Evolutionary conservation across 2,113 vertebrate species (phyloP).

Genomic region (Ailurus styani): DNA sequence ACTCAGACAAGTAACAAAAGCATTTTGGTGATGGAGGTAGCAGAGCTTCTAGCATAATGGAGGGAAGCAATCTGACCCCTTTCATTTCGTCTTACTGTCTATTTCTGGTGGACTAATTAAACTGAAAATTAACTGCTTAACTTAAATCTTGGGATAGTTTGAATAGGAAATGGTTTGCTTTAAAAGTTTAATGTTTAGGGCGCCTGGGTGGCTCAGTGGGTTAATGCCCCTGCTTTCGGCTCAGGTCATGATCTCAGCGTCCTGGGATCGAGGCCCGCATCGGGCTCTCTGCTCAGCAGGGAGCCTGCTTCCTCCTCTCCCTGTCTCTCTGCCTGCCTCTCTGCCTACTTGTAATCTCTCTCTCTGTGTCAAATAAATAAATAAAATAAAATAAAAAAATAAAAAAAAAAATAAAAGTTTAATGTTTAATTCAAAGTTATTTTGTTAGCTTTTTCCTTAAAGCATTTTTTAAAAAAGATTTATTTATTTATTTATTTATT

Average conservation of each 20-base stretch:
- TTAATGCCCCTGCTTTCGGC: no score
- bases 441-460: neutral
- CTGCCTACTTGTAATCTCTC: no score
- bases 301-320: no score
- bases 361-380: no score
- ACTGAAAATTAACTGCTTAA: neutral
- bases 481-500: no score
- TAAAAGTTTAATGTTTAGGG: constrained; percentile 19
- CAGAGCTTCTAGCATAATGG: neutral
- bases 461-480: neutral
- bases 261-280: no score
- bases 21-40: neutral
- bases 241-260: no score
- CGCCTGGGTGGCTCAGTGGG: no score
- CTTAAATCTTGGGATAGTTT: neutral
- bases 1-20: neutral
- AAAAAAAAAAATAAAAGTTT: no score
- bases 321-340: no score
- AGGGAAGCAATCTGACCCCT: neutral
- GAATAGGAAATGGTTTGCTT: neutral
- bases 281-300: no score
- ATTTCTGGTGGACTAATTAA: neutral
- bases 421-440: neutral
- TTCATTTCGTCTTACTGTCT: neutral
- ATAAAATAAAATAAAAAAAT: no score